These are phyloP conservation scores for Himantopus leucocephalus DNA, from an alignment of 2,113 vertebrate genomes.

Conservation along the genomic window DNA sequence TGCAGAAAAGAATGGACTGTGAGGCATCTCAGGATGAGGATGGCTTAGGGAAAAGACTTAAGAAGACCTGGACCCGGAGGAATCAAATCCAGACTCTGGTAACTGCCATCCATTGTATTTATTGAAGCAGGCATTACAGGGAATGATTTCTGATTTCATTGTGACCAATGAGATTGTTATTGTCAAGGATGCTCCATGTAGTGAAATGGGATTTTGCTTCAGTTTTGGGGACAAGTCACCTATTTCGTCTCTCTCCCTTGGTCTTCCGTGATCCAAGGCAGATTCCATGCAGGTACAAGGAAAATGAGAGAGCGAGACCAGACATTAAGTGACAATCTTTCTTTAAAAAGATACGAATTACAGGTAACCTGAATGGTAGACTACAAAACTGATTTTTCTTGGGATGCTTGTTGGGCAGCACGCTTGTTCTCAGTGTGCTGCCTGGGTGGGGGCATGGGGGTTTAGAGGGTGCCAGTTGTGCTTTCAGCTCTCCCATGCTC, in stretches of 20 bases:
- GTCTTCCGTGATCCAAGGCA: neutral
- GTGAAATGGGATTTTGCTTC: neutral
- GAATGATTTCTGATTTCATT: neutral
- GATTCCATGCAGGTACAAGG: neutral
- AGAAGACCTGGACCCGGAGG: neutral
- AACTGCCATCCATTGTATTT: neutral
- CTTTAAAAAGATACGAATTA: neutral
- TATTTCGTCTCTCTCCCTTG: neutral
- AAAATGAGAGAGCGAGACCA: neutral
- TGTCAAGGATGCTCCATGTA: neutral
- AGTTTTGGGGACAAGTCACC: neutral
- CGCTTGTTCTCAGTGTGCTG: neutral
- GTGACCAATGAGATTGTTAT: neutral
- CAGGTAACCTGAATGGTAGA: neutral
- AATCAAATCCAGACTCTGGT: neutral
- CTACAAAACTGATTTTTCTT: neutral
- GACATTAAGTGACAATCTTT: neutral
- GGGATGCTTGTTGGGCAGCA: neutral
- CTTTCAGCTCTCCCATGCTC: neutral
- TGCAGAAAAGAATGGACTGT: neutral
- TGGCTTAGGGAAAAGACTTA: neutral
- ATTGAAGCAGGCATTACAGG: neutral
- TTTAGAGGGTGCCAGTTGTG: neutral
- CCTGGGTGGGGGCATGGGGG: neutral
- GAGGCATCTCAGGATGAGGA: neutral